Conservation (phyloP, 2,113 vertebrate genomes). For the Meleagris gallopavo region DNA sequence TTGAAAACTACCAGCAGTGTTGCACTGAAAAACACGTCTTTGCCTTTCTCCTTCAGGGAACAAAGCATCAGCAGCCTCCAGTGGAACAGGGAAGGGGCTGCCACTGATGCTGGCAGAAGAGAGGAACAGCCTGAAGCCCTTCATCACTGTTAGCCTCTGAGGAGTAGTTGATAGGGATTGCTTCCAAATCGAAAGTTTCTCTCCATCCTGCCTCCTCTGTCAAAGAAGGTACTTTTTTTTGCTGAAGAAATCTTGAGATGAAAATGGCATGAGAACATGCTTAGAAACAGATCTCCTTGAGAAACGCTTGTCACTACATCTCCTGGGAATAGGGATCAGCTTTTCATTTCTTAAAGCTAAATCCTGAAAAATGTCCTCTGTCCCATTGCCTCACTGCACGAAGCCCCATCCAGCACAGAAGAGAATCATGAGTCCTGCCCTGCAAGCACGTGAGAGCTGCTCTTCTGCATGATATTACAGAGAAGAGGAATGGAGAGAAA, state of each 20-base stretch:
- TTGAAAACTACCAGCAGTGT: background rate
- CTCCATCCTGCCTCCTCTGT: background rate
- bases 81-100: background rate
- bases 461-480: background rate
- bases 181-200: background rate
- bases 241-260: background rate
- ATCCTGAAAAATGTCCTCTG: background rate
- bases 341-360: slow-evolving; percentile 40
- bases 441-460: fast-evolving
- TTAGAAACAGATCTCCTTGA: background rate
- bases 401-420: background rate
- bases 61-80: background rate
- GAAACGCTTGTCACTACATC: background rate
- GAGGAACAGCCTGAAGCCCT: background rate
- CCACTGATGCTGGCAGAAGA: background rate
- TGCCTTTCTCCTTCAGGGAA: background rate
- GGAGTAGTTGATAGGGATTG: background rate
- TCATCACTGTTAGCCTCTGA: background rate
- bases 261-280: background rate
- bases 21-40: background rate
- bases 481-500: background rate
- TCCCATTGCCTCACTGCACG: background rate
- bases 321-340: background rate
- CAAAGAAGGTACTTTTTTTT: background rate
- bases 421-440: background rate